A percentile compares a stretch with the other conserved stretches of the same genome.
Evolutionary conservation across 2,888 invertebrate genomes (phyloP).

Genomic region (Eupelmus urozonus): DNA sequence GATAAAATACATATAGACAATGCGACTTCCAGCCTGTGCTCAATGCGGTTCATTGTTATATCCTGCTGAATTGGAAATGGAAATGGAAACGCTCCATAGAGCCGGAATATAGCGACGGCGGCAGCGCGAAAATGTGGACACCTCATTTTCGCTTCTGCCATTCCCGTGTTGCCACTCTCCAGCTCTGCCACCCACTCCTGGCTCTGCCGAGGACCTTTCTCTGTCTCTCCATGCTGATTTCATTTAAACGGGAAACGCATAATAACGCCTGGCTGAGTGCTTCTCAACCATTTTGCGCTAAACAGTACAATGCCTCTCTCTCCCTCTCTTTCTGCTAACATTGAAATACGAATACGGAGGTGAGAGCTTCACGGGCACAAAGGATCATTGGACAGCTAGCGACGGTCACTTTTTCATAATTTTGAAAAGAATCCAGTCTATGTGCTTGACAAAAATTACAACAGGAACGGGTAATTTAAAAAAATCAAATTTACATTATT

Average conservation of each 20-base stretch:
- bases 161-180: slow-evolving; percentile 2
- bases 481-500: too few species aligned
- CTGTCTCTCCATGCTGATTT: slow-evolving; percentile 45
- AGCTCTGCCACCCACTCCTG: too few species aligned
- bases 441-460: too few species aligned
- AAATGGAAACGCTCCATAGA: slow-evolving; percentile 25
- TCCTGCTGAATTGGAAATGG: slow-evolving; percentile 28
- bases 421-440: too few species aligned
- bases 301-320: slow-evolving; percentile 40
- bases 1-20: neutral
- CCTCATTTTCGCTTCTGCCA: slow-evolving; percentile 34
- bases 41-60: slow-evolving; percentile 1
- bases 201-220: slow-evolving; percentile 10
- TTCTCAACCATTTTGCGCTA: slow-evolving; percentile 21
- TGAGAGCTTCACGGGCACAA: neutral
- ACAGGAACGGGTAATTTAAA: too few species aligned
- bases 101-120: neutral
- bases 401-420: too few species aligned
- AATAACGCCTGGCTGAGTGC: slow-evolving; percentile 47
- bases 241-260: slow-evolving; percentile 43
- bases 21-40: neutral
- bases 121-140: slow-evolving; percentile 27
- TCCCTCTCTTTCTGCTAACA: neutral
- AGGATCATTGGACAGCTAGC: too few species aligned
- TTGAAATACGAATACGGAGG: neutral